Conservation (phyloP, 2,113 vertebrate genomes). For the Ictalurus furcatus region DNA sequence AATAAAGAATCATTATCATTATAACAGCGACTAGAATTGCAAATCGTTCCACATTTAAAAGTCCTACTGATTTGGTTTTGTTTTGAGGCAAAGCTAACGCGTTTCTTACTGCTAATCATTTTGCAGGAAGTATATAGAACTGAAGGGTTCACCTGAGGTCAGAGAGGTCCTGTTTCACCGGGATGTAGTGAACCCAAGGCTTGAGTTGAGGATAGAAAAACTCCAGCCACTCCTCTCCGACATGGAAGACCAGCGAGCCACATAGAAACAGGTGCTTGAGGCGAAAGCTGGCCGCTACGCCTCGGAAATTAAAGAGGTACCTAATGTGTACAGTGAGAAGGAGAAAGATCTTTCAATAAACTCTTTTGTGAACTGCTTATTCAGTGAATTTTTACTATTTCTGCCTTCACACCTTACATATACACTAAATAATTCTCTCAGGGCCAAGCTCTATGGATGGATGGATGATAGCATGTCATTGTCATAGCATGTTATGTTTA, state of each 20-base stretch:
- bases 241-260: constrained; percentile 91
- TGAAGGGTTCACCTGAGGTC: constrained; percentile 79
- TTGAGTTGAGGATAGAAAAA: constrained; percentile 93
- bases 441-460: too few species aligned
- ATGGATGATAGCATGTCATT: too few species aligned
- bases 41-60: neutral
- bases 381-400: neutral
- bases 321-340: constrained; percentile 49
- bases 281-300: constrained; percentile 96
- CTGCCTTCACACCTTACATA: too few species aligned
- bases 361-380: neutral
- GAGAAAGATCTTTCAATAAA: neutral
- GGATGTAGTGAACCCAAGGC: constrained; percentile 97
- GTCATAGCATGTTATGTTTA: too few species aligned
- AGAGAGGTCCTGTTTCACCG: constrained; percentile 87
- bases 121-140: neutral
- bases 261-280: constrained; percentile 97
- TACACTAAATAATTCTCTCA: neutral
- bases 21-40: neutral
- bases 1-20: too few species aligned
- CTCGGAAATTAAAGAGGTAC: constrained; percentile 97
- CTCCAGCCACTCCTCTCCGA: constrained; percentile 92
- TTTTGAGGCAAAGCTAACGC: neutral
- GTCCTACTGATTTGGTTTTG: neutral
- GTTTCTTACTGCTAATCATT: neutral